Conservation (phyloP, 1,140 invertebrate species). For the Odontomachus brunneus region DNA sequence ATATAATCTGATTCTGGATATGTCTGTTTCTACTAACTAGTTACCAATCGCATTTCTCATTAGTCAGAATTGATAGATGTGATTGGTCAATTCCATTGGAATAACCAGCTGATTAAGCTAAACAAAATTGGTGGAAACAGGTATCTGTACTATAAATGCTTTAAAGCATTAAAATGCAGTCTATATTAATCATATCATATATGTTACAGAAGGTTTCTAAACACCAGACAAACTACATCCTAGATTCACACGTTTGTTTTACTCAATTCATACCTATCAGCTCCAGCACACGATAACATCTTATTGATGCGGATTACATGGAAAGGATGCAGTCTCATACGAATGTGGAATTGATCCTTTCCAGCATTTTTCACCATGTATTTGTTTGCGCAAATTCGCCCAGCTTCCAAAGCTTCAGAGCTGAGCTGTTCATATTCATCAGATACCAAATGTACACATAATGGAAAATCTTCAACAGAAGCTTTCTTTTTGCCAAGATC, state of each 20-base stretch:
- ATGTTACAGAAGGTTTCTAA: conserved; percentile 14
- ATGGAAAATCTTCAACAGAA: conserved; percentile 98
- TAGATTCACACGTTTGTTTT: conserved; percentile 31
- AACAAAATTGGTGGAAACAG: no score
- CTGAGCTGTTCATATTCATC: conserved; percentile 99
- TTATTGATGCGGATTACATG: conserved; percentile 99
- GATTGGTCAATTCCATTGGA: no score
- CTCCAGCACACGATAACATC: conserved; percentile 99
- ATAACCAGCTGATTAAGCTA: no score
- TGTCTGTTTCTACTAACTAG: no score
- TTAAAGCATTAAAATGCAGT: no score
- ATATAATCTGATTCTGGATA: no score
- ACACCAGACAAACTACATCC: neutral
- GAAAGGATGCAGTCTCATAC: conserved; percentile 99
- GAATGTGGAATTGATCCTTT: conserved; percentile 99
- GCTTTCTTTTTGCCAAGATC: conserved; percentile 99
- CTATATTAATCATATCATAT: neutral
- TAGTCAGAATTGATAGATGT: no score
- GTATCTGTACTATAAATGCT: no score
- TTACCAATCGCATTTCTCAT: no score
- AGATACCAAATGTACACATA: conserved; percentile 99
- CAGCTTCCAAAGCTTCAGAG: conserved; percentile 99
- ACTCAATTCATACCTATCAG: conserved; percentile 94
- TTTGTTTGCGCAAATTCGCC: conserved; percentile 99
- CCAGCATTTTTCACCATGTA: conserved; percentile 98